phyloP scores from a whole-genome alignment of 37 sponge, comb jelly and placozoan genomes.

The Geodia barretti region DNA sequence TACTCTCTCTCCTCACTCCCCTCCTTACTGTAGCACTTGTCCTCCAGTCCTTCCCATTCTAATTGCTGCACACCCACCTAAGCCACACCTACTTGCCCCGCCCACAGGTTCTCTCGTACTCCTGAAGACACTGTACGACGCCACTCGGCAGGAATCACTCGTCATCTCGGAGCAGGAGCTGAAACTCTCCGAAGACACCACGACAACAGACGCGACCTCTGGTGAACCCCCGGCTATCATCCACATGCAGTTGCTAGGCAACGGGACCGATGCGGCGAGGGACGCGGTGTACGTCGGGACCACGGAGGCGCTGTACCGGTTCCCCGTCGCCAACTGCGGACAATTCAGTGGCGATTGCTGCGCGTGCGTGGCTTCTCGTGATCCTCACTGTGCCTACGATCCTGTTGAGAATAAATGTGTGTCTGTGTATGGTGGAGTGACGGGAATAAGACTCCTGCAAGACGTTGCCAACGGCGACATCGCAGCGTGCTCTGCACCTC shows the following conservation, averaged over 20 bases:
- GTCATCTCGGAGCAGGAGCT: constrained; percentile 1
- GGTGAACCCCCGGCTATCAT: not conserved
- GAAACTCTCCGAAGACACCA: not conserved
- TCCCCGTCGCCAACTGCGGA: constrained; percentile 34
- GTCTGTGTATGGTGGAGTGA: not conserved
- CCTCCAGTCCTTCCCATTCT: not conserved
- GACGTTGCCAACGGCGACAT: constrained; percentile 19
- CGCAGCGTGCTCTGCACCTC: not conserved
- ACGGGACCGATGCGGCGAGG: not conserved
- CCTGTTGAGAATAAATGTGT: constrained; percentile 22
- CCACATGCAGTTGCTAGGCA: constrained; percentile 4
- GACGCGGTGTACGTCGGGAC: constrained; percentile 49
- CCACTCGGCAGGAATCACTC: not conserved
- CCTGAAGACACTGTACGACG: not conserved
- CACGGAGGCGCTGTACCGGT: constrained; percentile 13
- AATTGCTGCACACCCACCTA: not conserved
- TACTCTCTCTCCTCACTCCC: not conserved
- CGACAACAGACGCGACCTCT: not conserved
- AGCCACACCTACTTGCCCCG: not conserved
- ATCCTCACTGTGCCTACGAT: constrained; percentile 74
- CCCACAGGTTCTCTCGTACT: not conserved
- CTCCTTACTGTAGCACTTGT: not conserved
- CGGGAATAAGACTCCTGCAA: constrained; percentile 15
- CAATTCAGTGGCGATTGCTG: constrained; percentile 36
- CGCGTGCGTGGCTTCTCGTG: constrained; percentile 43